These are phyloP conservation scores for Brachionus sp. DNA, from an alignment of 1,140 invertebrate genomes.

Conservation along the genomic window DNA sequence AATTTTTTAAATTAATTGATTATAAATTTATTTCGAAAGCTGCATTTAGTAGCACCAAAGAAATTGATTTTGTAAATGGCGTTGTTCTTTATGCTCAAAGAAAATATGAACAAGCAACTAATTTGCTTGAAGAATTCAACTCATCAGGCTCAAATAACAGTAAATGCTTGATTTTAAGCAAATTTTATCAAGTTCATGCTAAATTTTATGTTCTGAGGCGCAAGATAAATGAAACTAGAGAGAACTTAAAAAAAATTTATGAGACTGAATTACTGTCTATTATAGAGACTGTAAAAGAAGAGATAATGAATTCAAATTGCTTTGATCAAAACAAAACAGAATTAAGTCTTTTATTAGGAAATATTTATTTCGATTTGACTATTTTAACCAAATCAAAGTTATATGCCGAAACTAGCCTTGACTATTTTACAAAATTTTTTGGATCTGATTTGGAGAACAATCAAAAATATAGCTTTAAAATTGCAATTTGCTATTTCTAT, in stretches of 20 bases:
- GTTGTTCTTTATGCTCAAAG: not conserved
- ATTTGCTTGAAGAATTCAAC: not conserved
- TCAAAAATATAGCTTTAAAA: not conserved
- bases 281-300: not conserved
- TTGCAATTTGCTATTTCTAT: not conserved
- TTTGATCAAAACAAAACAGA: not conserved
- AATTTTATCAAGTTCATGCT: not conserved
- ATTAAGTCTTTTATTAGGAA: not conserved
- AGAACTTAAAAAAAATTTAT: not conserved
- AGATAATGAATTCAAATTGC: not conserved
- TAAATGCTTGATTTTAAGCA: not conserved
- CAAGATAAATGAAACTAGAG: not conserved
- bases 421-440: not conserved
- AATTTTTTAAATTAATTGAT: not conserved
- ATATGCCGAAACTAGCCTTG: not conserved
- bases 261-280: not conserved
- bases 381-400: not conserved
- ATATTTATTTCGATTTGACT: slow-evolving; percentile 1
- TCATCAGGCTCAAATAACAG: not conserved
- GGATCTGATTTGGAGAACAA: not conserved
- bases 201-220: not conserved
- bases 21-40: not conserved
- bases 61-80: slow-evolving; percentile 14
- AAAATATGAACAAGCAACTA: not conserved
- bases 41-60: not conserved